phyloP scores from a whole-genome alignment of 64 coral and sea anemone genomes.

The Montipora foliosa region DNA sequence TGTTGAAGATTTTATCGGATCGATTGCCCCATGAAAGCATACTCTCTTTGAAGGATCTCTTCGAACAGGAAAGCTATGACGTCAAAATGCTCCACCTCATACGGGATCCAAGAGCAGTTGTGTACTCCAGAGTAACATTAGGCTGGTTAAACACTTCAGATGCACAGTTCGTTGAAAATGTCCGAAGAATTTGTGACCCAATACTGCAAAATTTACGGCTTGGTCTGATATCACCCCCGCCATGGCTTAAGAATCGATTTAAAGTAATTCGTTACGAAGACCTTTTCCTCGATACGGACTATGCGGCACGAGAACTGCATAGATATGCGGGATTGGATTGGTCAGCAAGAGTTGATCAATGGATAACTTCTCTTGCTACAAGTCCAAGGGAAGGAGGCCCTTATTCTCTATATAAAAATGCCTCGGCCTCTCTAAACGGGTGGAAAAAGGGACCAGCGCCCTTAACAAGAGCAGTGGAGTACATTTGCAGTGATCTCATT shows the following conservation, averaged over 20 bases:
- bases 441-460: slow-evolving; percentile 20
- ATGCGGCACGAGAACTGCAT: slow-evolving; percentile 1
- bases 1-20: background rate
- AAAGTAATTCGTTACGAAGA: slow-evolving; percentile 22
- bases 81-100: slow-evolving; percentile 1
- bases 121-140: background rate
- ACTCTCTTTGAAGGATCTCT: background rate
- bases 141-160: background rate
- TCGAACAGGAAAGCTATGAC: background rate
- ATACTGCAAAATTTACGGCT: background rate
- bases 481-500: slow-evolving; percentile 8
- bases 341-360: slow-evolving; percentile 7
- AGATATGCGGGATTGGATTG: background rate
- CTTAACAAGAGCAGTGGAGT: background rate
- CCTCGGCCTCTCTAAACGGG: background rate
- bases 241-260: slow-evolving; percentile 23
- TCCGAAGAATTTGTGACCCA: slow-evolving; percentile 4
- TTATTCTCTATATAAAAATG: slow-evolving; percentile 11
- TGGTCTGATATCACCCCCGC: slow-evolving; percentile 1
- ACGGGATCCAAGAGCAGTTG: slow-evolving; percentile 18
- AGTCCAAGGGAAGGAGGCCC: background rate
- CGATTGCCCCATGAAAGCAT: background rate
- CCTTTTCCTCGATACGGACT: background rate
- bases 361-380: background rate
- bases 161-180: background rate